Evolutionary conservation across 1,140 invertebrate species (phyloP), one percentile per base, ranked within the genome.

Genomic region (Drosophila lowei): DNA sequence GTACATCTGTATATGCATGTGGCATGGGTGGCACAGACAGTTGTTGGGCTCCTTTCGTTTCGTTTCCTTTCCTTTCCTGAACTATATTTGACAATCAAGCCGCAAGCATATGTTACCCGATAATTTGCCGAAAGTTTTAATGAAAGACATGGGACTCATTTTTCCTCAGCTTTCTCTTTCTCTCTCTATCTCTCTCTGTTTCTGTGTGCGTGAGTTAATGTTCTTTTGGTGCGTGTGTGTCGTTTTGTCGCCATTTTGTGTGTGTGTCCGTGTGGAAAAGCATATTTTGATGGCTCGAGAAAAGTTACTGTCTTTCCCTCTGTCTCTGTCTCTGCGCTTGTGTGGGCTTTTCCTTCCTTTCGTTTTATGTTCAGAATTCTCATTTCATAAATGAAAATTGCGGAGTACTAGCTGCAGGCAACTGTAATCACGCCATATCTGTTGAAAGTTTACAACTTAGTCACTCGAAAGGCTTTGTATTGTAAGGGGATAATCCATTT

Each of bases 61-160:
- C 34, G 34, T 38, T 38, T 38, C 34, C 3, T 38, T 68, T 68
- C 50, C 50, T 68, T 68, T 48, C 43, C 44, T 70, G 66, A 70
- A 70, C 66, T 76, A 72, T 75, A 65, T 71, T 79, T 88, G 83
- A 89, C 78, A 88, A 88, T 89, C 83, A 83, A 81, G 86, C 88
- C 81, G 75, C 89, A 86, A 90, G 85, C 89, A 90, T 90, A 90
- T 90, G 89, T 90, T 90, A 90, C 89, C 89, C 89, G 89, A 90
- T 90, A 90, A 90, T 90, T 90, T 90, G 89, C 89, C 89, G 89
- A 90, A 90, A 90, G 89, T 90, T 90, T 90, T 90, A 90, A 90
- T 90, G 89, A 90, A 90, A 90, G 89, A 85, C 89, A 89, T 90
- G 89, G 89, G 89, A 90, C 79, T 89, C 89, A 90, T 90, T 90